Base-by-base conservation (phyloP, 2,797 vertebrate species). In the Urophycis tenuis region DNA sequence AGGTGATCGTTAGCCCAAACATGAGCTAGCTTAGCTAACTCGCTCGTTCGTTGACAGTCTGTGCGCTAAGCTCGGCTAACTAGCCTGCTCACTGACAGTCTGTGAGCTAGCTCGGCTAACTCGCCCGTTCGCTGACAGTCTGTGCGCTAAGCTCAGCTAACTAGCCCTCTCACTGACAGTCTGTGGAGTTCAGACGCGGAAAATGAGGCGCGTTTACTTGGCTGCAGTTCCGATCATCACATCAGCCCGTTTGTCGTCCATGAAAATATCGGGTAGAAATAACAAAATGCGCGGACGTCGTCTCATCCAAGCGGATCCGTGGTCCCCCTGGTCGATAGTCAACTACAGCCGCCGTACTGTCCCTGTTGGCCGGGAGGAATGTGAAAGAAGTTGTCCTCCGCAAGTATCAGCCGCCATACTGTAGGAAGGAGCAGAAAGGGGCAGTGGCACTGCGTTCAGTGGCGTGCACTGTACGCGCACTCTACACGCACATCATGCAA, bases 391-490 rank as follows among this genome's bases (percentile, higher is more conserved):
- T 92, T 92, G 86, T 89, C 88, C 90, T 92, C 89, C 90, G 89
- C 84, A 84, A 87, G 90, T 87, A 84, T 79, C 31, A 19, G 89
- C 88, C 90, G 92, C 93, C 93, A 94, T 94, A 92, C 88, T 91
- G 92, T 81, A 86, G 83, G 92, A 87, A 60, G 53, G 25, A 67
- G 60, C 85, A 90, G 87, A 87, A 86, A 85, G 83, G 88, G 80
- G 60, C 60, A 25, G 60, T 29, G 60, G 60, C 60, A 29, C 25
- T 82, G 89, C 88, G 85, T 89, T 90, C 87, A 88, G n/a, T 17
- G 25, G 60, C 60, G 60, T 67, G 25, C 60, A 67, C 60, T 29
- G 60, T 67, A 5, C 60, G 60, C 60, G 60, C 25, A 29, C 60
- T 29, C n/a, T 67, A 29, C 60, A 14, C 60, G 60, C 60, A 67